These are phyloP conservation scores for Hirtodrosophila confusa DNA, from an alignment of 2,888 invertebrate genomes.

Conservation along the genomic window DNA sequence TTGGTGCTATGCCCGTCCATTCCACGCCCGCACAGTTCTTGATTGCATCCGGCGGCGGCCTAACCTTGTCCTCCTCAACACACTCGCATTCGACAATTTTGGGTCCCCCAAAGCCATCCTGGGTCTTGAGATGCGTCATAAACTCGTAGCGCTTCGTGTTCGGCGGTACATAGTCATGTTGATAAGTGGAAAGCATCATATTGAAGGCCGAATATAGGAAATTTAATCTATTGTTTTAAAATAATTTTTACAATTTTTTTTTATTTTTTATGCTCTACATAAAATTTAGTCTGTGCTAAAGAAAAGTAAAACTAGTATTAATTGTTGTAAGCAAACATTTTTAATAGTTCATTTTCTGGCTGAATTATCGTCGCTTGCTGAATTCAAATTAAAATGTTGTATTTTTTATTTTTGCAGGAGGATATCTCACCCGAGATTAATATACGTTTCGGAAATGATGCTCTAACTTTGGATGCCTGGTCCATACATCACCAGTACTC, in stretches of 20 bases:
- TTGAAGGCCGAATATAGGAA: conserved; percentile 17
- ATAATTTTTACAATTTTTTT: conserved; percentile 19
- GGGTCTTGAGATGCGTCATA: conserved; percentile 38
- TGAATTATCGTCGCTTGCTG: conserved; percentile 35
- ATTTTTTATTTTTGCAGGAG: conserved; percentile 67
- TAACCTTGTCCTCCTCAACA: conserved; percentile 58
- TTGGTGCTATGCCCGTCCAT: conserved; percentile 83
- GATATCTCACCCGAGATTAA: conserved; percentile 84
- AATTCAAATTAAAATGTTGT: not conserved
- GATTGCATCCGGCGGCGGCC: conserved; percentile 57
- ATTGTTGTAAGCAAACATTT: not conserved
- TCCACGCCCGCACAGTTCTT: conserved; percentile 70
- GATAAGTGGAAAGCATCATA: conserved; percentile 82
- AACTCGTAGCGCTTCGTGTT: conserved; percentile 78
- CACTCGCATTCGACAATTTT: conserved; percentile 71
- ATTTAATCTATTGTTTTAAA: conserved; percentile 2
- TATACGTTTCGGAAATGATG: conserved; percentile 83
- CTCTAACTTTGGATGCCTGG: conserved; percentile 84
- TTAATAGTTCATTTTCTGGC: not conserved
- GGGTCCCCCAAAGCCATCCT: conserved; percentile 34
- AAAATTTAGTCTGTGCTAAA: conserved; percentile 45
- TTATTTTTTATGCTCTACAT: conserved; percentile 19
- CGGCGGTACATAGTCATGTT: conserved; percentile 82
- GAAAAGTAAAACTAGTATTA: conserved; percentile 25
- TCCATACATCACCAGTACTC: conserved; percentile 85